Evolutionary conservation across 1,140 invertebrate genomes (phyloP), one percentile per base, ranked within the genome.

Genomic region (Solen grandis): DNA sequence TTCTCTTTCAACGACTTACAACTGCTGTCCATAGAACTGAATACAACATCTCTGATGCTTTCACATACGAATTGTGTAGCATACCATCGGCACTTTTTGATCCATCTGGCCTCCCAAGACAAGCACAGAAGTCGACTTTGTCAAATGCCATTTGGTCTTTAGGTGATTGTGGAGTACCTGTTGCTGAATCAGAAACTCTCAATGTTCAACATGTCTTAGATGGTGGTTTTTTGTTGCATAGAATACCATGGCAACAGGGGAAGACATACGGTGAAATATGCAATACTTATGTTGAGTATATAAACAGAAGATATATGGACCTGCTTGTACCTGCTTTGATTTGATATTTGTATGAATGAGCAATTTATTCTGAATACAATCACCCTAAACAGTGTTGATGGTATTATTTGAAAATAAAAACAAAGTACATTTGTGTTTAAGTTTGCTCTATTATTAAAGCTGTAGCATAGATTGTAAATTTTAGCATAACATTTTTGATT

Each of bases 1-100:
- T 60, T 22, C 19, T 60, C 16, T 60, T 60, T 60, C 59, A 60
- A 60, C 27, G n/a, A 27, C 59, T 60, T 14, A 16, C 33, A 14
- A 2, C 27, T 29, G 59, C 33, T 19, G 27, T 31, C 16, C 25
- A 60, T 29, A 60, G 16, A 16, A 22, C 59, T 29, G 27, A 29
- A 31, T 25, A 60, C 1, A 29, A 60, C 33, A 22, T 31, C 19
- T n/a, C 19, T 22, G 19, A 60, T 4, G 27, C 33, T 59, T 59
- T 59, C 25, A 8, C 10, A 22, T 59, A 59, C 29, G 55, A 59
- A 59, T 25, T 59, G 55, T 22, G 55, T 59, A 22, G 8, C 8
- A 13, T 22, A 13, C 55, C 8, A 59, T 10, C 55, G 10, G 10
- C 55, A 22, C 25, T 59, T 10, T 59, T 59, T 59, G 55, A 59